Percentiles rank a stretch among this genome's conserved stretches.
These are phyloP conservation scores for Microcebus lehilahytsara DNA, from an alignment of 2,113 vertebrate genomes.

Conservation along the genomic window DNA sequence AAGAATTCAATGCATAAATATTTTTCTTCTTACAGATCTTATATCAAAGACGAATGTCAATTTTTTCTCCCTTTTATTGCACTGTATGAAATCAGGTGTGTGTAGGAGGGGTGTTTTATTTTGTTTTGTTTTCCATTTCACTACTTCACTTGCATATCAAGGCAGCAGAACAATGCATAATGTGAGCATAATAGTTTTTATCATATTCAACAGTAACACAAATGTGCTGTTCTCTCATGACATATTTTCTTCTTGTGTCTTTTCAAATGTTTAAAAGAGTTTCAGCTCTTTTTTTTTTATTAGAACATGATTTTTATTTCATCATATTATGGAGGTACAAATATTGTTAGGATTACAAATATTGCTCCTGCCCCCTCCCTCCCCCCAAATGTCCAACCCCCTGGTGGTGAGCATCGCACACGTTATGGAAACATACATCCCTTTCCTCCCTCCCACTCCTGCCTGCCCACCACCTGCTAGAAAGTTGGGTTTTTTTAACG, in stretches of 20 bases:
- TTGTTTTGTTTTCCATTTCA: neutral
- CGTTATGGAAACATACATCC: no score
- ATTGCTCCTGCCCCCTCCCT: no score
- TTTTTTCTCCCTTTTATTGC: neutral
- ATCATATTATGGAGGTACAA: no score
- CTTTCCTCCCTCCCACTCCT: no score
- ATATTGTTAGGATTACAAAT: no score
- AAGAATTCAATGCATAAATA: constrained; percentile 17
- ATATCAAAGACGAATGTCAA: neutral
- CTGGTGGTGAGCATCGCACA: no score
- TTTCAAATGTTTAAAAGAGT: neutral
- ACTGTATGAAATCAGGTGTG: neutral
- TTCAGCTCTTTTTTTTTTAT: neutral
- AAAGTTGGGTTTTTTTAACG: no score
- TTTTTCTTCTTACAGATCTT: constrained; percentile 25
- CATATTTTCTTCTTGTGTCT: neutral
- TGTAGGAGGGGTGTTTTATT: neutral
- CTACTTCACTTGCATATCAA: neutral
- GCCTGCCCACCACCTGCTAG: no score
- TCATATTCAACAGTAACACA: neutral
- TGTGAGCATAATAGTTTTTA: neutral
- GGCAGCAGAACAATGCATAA: neutral
- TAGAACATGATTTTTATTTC: no score
- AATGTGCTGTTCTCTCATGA: neutral
- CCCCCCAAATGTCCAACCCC: no score